Evolutionary conservation across 1,140 invertebrate species (phyloP).

Genomic region (Zaprionus ghesquierei): DNA sequence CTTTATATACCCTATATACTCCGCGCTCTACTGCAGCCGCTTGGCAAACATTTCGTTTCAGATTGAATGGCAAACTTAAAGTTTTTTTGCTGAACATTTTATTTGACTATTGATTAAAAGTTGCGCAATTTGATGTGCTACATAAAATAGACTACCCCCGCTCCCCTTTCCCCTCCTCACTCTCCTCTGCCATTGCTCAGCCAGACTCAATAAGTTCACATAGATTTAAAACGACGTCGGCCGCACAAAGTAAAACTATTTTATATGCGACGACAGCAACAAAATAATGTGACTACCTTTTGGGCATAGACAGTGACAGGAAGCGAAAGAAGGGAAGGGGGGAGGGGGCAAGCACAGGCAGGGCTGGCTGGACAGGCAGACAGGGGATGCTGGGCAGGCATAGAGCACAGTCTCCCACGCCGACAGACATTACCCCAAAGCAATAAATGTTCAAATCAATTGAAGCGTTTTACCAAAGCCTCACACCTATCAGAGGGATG

Average conservation of each 20-base stretch:
- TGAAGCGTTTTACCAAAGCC: slow-evolving; percentile 76
- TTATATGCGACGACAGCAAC: slow-evolving; percentile 59
- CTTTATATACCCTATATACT: background rate
- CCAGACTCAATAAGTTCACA: slow-evolving; percentile 2
- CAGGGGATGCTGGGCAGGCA: background rate
- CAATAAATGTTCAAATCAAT: slow-evolving; percentile 81
- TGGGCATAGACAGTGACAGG: background rate
- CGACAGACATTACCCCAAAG: slow-evolving; percentile 55
- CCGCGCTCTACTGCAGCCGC: background rate
- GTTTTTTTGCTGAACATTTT: background rate
- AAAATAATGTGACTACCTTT: slow-evolving; percentile 73
- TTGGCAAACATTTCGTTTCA: no score
- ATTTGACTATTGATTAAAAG: slow-evolving; percentile 45
- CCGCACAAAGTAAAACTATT: slow-evolving; percentile 61
- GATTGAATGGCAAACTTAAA: no score
- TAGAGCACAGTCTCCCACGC: slow-evolving; percentile 46
- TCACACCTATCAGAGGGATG: slow-evolving; percentile 48
- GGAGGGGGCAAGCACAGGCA: background rate
- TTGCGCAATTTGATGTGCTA: slow-evolving; percentile 41
- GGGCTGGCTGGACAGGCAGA: slow-evolving; percentile 29
- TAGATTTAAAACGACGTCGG: slow-evolving; percentile 47
- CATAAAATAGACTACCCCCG: slow-evolving; percentile 20
- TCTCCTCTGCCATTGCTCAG: slow-evolving; percentile 37
- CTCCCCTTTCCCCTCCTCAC: background rate
- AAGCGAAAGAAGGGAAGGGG: background rate